Evolutionary conservation across 2,113 vertebrate genomes (phyloP).

Genomic region (Oreotrochilus melanogaster): DNA sequence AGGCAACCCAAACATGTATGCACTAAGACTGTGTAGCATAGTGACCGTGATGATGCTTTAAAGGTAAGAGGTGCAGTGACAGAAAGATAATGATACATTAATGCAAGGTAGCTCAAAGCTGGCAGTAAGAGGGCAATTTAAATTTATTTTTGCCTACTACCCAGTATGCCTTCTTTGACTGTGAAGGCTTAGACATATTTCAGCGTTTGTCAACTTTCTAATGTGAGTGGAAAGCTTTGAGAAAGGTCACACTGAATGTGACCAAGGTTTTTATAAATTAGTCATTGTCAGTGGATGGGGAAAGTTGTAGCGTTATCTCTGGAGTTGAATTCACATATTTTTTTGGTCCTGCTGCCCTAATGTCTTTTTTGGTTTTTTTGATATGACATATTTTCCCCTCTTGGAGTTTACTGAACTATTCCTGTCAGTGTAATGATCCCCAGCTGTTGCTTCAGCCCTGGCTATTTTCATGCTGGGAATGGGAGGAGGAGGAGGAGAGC

Average conservation of each 20-base stretch:
- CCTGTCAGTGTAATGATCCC: conserved; percentile 79
- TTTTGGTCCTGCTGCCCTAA: conserved; percentile 56
- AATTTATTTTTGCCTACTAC: not conserved
- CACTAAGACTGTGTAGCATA: not conserved
- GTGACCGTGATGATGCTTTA: not conserved
- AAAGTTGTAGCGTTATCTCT: not conserved
- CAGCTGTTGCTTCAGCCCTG: conserved; percentile 80
- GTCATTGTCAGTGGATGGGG: not conserved
- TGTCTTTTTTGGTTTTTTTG: conserved; percentile 54
- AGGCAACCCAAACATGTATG: not conserved
- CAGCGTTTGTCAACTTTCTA: not conserved
- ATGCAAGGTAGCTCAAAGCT: not conserved
- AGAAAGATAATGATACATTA: not conserved
- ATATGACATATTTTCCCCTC: conserved; percentile 69
- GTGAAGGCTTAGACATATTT: not conserved
- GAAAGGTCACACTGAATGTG: not conserved
- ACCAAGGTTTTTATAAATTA: not conserved
- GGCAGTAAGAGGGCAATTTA: not conserved
- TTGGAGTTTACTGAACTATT: conserved; percentile 78
- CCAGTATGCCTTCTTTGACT: not conserved
- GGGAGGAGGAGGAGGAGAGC: conserved; percentile 42
- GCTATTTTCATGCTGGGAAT: conserved; percentile 67
- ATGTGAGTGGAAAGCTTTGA: not conserved
- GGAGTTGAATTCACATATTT: not conserved
- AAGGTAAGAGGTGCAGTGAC: not conserved